Percentiles rank a stretch among this genome's conserved stretches.
Evolutionary conservation across 2,797 vertebrate species (phyloP).

Genomic region (Enteromius paludinosus): DNA sequence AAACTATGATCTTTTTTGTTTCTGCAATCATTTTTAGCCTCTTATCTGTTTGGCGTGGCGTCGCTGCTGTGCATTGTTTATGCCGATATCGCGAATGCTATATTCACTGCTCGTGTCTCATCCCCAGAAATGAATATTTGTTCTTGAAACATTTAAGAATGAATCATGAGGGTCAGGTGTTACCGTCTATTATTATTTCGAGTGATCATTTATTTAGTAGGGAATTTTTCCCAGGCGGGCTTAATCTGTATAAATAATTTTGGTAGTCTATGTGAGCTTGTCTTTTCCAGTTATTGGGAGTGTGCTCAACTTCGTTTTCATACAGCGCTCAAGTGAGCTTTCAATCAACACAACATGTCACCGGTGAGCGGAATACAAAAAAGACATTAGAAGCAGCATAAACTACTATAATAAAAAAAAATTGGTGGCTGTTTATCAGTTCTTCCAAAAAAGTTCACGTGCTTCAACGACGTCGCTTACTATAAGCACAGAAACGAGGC

Average conservation of each 20-base stretch:
- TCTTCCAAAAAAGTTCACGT: background rate
- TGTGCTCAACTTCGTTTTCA: slow-evolving; percentile 19
- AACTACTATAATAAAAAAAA: background rate
- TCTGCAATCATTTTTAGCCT: slow-evolving; percentile 9
- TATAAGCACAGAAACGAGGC: background rate
- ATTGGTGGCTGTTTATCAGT: background rate
- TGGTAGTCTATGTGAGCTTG: too few species aligned
- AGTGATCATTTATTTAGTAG: background rate
- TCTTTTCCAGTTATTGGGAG: background rate
- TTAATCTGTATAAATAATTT: background rate
- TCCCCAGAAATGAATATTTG: background rate
- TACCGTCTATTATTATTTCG: background rate
- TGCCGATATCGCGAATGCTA: background rate
- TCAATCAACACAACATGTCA: background rate
- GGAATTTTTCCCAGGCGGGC: background rate
- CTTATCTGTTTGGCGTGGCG: background rate
- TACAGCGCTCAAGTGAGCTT: background rate
- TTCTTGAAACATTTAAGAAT: background rate
- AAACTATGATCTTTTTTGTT: slow-evolving; percentile 61
- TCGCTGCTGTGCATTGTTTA: slow-evolving; percentile 11
- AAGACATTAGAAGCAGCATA: background rate
- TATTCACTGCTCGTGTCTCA: background rate
- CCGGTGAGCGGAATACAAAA: background rate
- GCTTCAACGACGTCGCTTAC: background rate
- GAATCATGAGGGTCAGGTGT: background rate